Evolutionary conservation across 2,888 invertebrate genomes (phyloP).

Genomic region (Eupithecia abbreviata): DNA sequence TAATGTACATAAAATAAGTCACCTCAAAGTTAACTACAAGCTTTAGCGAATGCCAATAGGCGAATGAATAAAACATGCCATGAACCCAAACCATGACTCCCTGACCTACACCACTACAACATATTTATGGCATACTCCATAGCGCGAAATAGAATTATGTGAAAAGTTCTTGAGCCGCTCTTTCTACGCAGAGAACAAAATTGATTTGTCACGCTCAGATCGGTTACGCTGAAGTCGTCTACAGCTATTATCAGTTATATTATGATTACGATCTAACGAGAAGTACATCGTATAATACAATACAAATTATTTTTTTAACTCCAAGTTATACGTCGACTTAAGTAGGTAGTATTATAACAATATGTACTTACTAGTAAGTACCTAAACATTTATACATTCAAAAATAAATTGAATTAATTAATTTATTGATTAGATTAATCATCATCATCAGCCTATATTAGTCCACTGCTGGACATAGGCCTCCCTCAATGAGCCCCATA

Average conservation of each 20-base stretch:
- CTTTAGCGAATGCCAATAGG: slow-evolving; percentile 8
- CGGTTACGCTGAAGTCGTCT: neutral
- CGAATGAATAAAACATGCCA: slow-evolving; percentile 18
- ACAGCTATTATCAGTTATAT: neutral
- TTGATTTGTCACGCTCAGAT: neutral
- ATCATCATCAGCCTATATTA: too few relatives aligned
- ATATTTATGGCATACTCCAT: neutral
- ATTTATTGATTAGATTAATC: too few relatives aligned
- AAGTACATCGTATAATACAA: neutral
- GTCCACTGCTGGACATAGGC: too few relatives aligned
- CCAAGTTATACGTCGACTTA: too few relatives aligned
- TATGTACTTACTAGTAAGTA: too few relatives aligned
- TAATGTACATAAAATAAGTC: slow-evolving; percentile 1
- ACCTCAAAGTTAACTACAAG: neutral
- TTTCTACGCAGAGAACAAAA: neutral
- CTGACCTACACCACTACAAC: neutral
- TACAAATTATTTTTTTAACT: too few relatives aligned
- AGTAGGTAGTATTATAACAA: too few relatives aligned
- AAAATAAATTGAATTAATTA: too few relatives aligned
- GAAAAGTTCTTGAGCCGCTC: neutral
- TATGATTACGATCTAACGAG: too few relatives aligned
- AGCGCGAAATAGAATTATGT: neutral
- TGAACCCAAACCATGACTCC: slow-evolving; percentile 5
- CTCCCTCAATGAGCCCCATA: too few relatives aligned
- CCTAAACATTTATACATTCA: too few relatives aligned